These are phyloP conservation scores for Limonius californicus DNA, from an alignment of 1,140 invertebrate species.

Conservation along the genomic window DNA sequence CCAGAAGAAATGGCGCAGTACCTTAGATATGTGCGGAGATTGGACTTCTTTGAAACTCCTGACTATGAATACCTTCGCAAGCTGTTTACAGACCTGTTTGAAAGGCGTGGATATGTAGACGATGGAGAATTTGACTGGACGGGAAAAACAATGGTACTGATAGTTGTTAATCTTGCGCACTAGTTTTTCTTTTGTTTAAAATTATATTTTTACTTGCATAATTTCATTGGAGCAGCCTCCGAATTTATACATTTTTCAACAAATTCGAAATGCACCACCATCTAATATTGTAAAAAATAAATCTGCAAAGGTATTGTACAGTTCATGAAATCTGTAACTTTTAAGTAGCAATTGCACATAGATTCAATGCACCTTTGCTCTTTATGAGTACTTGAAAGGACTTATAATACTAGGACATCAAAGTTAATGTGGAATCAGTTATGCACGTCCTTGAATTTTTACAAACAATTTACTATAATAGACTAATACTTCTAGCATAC, in stretches of 20 bases:
- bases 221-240: constrained; percentile 55
- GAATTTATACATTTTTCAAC: constrained; percentile 72
- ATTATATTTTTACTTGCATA: constrained; percentile 10
- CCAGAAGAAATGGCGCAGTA: constrained; percentile 97
- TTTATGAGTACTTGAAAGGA: too few species aligned
- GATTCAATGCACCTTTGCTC: too few species aligned
- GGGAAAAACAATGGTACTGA: constrained; percentile 85
- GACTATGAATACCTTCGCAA: constrained; percentile 98
- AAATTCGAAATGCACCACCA: constrained; percentile 74
- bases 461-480: too few species aligned
- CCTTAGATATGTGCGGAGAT: constrained; percentile 91
- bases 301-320: constrained; percentile 70
- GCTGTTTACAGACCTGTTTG: constrained; percentile 93
- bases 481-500: too few species aligned
- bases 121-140: constrained; percentile 99
- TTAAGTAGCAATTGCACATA: too few species aligned
- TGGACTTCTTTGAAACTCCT: constrained; percentile 99
- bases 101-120: constrained; percentile 86
- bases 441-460: neutral
- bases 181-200: constrained; percentile 2
- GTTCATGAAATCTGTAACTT: too few species aligned
- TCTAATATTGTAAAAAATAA: constrained; percentile 79
- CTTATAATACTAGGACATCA: too few species aligned
- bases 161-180: neutral
- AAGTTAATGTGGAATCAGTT: too few species aligned